phyloP scores from a whole-genome alignment of 2,113 vertebrate genomes.

The Nesogale talazaci region DNA sequence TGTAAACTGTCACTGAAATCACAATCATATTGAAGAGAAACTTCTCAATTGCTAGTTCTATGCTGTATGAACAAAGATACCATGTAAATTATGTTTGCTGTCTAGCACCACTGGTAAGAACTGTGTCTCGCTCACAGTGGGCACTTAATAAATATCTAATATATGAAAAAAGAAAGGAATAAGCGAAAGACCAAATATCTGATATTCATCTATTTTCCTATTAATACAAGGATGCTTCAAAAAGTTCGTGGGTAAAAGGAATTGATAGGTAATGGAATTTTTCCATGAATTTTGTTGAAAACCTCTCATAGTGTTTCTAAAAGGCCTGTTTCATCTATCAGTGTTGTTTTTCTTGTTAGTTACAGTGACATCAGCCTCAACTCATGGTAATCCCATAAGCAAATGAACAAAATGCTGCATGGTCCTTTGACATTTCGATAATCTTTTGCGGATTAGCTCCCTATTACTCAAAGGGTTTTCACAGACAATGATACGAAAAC shows the following conservation, averaged over 20 bases:
- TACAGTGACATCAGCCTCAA: neutral
- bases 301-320: neutral
- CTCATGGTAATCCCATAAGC: neutral
- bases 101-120: neutral
- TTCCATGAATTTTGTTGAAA: too few relatives aligned
- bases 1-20: too few relatives aligned
- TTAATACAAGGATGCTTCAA: neutral
- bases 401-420: neutral
- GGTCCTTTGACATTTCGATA: neutral
- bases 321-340: neutral
- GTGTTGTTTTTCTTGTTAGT: neutral
- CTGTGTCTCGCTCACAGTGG: neutral
- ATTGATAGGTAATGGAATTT: too few relatives aligned
- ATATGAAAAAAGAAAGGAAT: neutral
- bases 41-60: neutral
- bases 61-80: neutral
- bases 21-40: too few relatives aligned
- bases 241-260: too few relatives aligned
- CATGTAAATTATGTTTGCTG: accelerated
- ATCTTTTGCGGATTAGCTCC: neutral
- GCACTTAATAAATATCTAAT: neutral
- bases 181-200: constrained; percentile 49
- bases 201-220: neutral
- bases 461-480: neutral
- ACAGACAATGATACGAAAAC: constrained; percentile 12